Conservation (phyloP, 2,797 vertebrate species). For the Poecilia gillii region DNA sequence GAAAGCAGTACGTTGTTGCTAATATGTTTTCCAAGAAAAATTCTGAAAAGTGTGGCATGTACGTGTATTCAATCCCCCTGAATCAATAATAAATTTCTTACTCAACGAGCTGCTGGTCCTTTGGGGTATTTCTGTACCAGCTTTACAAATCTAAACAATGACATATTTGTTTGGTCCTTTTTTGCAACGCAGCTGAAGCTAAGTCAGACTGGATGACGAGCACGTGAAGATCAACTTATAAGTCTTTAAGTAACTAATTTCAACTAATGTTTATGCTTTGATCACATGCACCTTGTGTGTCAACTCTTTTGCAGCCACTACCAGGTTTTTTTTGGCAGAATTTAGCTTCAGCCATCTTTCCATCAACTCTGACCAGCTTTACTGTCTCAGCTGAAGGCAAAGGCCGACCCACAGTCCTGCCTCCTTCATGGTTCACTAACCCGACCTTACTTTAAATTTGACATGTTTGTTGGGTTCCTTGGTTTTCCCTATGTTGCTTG, state of each 20-base stretch:
- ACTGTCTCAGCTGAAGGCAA: neutral
- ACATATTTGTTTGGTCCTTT: neutral
- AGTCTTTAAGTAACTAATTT: neutral
- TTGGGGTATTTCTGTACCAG: neutral
- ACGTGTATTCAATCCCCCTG: neutral
- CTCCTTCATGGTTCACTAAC: neutral
- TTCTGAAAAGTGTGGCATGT: constrained; percentile 1
- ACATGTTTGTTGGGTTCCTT: neutral
- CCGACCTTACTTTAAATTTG: neutral
- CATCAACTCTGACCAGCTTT: neutral
- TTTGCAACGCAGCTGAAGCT: neutral
- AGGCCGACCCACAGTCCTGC: neutral
- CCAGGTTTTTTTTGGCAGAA: neutral
- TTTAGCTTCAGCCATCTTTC: neutral
- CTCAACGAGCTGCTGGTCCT: neutral
- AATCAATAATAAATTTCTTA: neutral
- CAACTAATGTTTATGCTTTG: neutral
- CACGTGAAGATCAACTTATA: neutral
- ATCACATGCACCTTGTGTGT: neutral
- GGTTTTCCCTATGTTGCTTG: neutral
- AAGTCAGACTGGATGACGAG: neutral
- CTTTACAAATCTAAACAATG: neutral
- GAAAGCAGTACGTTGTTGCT: neutral
- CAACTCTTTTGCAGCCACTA: neutral
- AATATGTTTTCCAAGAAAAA: neutral